Base-by-base conservation (phyloP, 2,888 invertebrate species). In the Crossocerus cetratus region DNA sequence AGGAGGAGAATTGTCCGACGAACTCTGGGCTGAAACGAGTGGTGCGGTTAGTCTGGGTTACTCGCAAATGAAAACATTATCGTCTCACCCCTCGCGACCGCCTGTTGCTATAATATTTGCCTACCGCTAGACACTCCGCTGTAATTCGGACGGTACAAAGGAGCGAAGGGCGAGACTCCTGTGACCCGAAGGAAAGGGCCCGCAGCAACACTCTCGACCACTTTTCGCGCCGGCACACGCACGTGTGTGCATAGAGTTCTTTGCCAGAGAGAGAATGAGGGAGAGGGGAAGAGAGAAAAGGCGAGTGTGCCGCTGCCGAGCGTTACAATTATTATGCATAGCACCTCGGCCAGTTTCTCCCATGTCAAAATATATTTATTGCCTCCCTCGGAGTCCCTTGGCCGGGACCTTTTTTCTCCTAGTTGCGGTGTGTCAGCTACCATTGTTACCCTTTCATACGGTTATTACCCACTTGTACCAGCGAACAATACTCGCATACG, bases 281-380 rank as follows among this genome's bases (percentile, higher is more conserved):
- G 53, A 62, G 62, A 72, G 61, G 55, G 53, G 66, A 16, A 49
- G 22, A 70, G 22, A 54, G 45, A 65, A 18, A 64, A 18, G 18
- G 53, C 45, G 62, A 20, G 44, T 42, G 32, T 23, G 22, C 20
- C 18, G 32, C 23, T 49, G 57, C 18, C 54, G 79, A 84, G 79
- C 86, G 86, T 87, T 86, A 85, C 87, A 87, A 87, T 87, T 87
- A 87, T 84, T 87, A 87, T 87, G 84, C 87, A 86, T 86, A 83
- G 70, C 63, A 73, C 70, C 73, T 66, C 69, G 71, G 58, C 79
- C 72, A 77, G 82, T 81, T 79, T 83, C 89, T 89, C 89, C 89
- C 89, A 87, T 90, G 90, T 90, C 90, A 90, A 90, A 90, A 90
- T 90, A 90, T 90, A 90, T 90, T 90, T 90, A 90, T 90, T 90